A percentile compares a stretch with the other conserved stretches of the same genome.
These are phyloP conservation scores for Ardeotis arabs DNA, from an alignment of 2,113 vertebrate species.

Conservation along the genomic window DNA sequence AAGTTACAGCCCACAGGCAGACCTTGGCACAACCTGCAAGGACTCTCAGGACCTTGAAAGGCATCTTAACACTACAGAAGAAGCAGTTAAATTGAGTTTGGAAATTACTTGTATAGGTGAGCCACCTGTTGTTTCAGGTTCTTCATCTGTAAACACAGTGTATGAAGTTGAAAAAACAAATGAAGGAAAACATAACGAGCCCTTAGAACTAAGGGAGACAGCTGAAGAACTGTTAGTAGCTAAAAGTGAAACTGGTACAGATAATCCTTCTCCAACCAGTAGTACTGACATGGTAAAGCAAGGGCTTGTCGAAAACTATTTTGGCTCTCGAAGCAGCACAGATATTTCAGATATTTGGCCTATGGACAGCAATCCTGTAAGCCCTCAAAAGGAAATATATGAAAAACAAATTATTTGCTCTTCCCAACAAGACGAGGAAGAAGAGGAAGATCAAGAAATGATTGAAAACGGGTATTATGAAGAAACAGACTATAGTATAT, in stretches of 20 bases:
- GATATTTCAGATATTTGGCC: constrained; percentile 86
- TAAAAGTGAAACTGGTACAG: constrained; percentile 69
- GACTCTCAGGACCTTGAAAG: constrained; percentile 45
- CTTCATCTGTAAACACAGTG: constrained; percentile 48
- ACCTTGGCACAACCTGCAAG: constrained; percentile 37
- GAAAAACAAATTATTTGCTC: constrained; percentile 71
- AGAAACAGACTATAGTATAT: constrained; percentile 82
- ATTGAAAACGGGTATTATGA: constrained; percentile 97
- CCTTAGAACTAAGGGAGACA: constrained; percentile 31
- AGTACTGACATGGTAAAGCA: constrained; percentile 91
- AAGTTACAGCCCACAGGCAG: constrained; percentile 44
- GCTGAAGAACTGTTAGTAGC: constrained; percentile 34
- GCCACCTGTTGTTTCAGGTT: constrained; percentile 65
- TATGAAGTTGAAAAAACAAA: constrained; percentile 22
- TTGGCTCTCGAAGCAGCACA: constrained; percentile 87
- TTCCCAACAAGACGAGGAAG: constrained; percentile 76
- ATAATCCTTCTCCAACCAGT: constrained; percentile 79
- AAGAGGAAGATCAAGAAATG: constrained; percentile 89
- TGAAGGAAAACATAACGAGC: constrained; percentile 27
- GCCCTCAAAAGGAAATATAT: constrained; percentile 64
- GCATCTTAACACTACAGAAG: constrained; percentile 12
- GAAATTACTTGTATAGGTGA: constrained; percentile 55
- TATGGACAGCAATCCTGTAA: constrained; percentile 71
- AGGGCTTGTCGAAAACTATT: constrained; percentile 97
- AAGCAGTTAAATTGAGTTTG: constrained; percentile 43